A percentile compares a stretch with the other conserved stretches of the same genome.
phyloP scores from a whole-genome alignment of 2,888 invertebrate species.

The Eretmocerus hayati region DNA sequence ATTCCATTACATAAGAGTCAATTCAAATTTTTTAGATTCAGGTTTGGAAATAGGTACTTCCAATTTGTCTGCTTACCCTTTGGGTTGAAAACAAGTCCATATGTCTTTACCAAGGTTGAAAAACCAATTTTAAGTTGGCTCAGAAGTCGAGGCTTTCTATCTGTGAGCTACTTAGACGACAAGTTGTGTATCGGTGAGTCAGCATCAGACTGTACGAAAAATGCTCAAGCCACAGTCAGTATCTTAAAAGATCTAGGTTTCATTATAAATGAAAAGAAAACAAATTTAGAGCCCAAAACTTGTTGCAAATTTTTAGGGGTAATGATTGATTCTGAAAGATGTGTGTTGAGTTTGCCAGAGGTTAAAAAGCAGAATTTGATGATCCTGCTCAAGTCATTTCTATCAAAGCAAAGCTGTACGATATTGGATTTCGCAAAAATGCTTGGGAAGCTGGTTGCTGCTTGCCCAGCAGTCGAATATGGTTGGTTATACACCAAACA shows the following conservation, averaged over 20 bases:
- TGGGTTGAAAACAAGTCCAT: not conserved
- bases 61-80: not conserved
- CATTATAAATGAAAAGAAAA: constrained; percentile 8
- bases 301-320: constrained; percentile 10
- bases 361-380: not conserved
- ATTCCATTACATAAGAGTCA: not conserved
- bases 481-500: constrained; percentile 12
- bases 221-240: too few relatives aligned
- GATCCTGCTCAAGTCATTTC: not conserved
- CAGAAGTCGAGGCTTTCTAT: not conserved
- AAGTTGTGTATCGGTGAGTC: not conserved
- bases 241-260: not conserved
- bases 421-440: not conserved
- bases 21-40: not conserved
- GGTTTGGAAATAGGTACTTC: not conserved
- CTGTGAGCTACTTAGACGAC: not conserved
- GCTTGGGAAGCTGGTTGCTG: too few relatives aligned
- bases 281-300: not conserved
- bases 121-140: not conserved
- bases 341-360: not conserved
- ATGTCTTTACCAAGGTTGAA: not conserved
- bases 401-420: not conserved
- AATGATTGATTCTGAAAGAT: not conserved
- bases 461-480: constrained; percentile 21
- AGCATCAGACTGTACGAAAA: too few relatives aligned